Percentiles rank a stretch among this genome's conserved stretches.
Evolutionary conservation across 2,797 vertebrate genomes (phyloP).

Genomic region (Cossypha heuglini): DNA sequence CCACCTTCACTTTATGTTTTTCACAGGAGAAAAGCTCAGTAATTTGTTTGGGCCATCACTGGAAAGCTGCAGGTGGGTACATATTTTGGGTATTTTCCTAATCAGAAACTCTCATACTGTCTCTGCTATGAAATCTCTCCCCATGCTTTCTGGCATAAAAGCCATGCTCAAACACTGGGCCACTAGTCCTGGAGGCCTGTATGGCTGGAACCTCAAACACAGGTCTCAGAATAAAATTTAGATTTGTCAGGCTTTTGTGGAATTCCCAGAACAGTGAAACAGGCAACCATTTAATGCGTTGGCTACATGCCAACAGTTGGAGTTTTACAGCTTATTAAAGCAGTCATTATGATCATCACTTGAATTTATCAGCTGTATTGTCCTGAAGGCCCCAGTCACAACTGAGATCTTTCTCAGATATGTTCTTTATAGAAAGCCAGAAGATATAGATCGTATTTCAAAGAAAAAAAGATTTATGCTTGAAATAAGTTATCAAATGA

Average conservation of each 20-base stretch:
- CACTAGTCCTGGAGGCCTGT: neutral
- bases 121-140: neutral
- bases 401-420: neutral
- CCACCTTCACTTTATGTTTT: neutral
- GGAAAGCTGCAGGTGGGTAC: neutral
- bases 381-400: neutral
- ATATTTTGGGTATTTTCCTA: neutral
- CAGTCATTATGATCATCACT: neutral
- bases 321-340: neutral
- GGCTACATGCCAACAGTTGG: neutral
- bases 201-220: neutral
- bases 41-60: neutral
- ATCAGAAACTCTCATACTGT: neutral
- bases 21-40: neutral
- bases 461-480: neutral
- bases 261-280: neutral
- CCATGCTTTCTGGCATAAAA: neutral
- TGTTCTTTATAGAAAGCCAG: neutral
- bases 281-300: neutral
- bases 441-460: neutral
- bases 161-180: neutral
- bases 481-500: neutral
- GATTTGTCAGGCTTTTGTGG: neutral
- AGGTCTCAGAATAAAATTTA: neutral
- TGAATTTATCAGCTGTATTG: neutral